Base-by-base conservation (phyloP, 2,888 invertebrate genomes). In the Agrotis exclamationis region DNA sequence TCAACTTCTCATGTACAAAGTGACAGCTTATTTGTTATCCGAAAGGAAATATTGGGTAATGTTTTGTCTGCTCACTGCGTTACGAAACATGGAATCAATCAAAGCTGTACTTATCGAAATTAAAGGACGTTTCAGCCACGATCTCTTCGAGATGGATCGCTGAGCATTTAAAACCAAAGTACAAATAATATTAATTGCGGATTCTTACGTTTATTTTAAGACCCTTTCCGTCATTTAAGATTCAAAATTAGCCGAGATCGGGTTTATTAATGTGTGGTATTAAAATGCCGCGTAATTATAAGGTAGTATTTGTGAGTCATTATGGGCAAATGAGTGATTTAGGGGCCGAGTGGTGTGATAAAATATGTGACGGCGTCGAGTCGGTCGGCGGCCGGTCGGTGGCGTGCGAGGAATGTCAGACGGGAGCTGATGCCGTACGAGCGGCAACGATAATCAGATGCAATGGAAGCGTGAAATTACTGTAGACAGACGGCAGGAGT, bases 61-160 rank as follows among this genome's bases (percentile, higher is more conserved):
- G 76, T 81, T 81, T 81, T 81, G 74, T 83, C 69, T 81, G 71
- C 64, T 76, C 59, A 72, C 56, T 66, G 56, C 65, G 39, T 89
- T 89, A 76, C 79, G 79, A 85, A 88, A 90, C 83, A 70, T 67
- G 74, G 71, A 85, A 89, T 89, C 88, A 89, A 89, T 90, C 87
- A 89, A 86, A 85, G 76, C 80, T 85, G 87, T 84, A 83, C 85
- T 85, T 85, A 89, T 86, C 85, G 78, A 86, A 86, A 87, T 82
- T 74, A 85, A 88, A 89, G 90, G 89, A 90, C 89, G 80, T 79
- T 82, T 70, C 70, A 77, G 74, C 81, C 91, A 89, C 90, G 89
- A 88, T 74, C 77, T 77, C 65, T 68, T 59, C 47, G 84, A 85
- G 82, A 86, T 68, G 79, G 45, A 76, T 82, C 65, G 72, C 57